A percentile compares a stretch with the other conserved stretches of the same genome.
Evolutionary conservation across 2,888 invertebrate genomes (phyloP).

Genomic region (Lysandra bellargus): DNA sequence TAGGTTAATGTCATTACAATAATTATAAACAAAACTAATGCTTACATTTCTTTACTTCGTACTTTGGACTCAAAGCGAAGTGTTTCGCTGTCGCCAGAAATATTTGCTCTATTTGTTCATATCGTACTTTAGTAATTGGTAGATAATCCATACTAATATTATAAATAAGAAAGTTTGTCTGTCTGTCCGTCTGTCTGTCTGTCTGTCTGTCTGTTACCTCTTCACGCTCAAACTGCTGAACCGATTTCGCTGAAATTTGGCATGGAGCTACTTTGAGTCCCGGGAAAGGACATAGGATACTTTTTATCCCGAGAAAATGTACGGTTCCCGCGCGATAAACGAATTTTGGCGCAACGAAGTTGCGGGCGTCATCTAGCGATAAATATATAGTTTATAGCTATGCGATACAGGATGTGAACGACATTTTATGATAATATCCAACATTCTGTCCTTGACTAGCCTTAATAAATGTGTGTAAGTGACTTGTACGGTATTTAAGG

Average conservation of each 20-base stretch:
- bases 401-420: constrained; percentile 30
- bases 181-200: too few species aligned
- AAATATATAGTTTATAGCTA: not conserved
- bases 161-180: too few species aligned
- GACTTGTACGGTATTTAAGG: constrained; percentile 22
- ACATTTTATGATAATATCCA: constrained; percentile 26
- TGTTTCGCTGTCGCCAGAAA: not conserved
- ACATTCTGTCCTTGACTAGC: constrained; percentile 25
- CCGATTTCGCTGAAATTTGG: too few species aligned
- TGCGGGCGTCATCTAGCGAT: not conserved
- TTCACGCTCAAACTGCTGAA: too few species aligned
- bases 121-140: not conserved
- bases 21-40: not conserved
- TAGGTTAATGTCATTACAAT: not conserved
- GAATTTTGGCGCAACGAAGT: too few species aligned
- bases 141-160: not conserved
- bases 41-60: not conserved
- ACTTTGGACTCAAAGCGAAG: not conserved
- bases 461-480: constrained; percentile 13
- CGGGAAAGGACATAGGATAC: too few species aligned
- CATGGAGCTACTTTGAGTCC: too few species aligned
- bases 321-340: too few species aligned
- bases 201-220: too few species aligned
- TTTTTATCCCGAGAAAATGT: too few species aligned
- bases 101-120: not conserved